These are phyloP conservation scores for Chaenocephalus aceratus DNA, from an alignment of 2,113 vertebrate genomes.

Conservation along the genomic window DNA sequence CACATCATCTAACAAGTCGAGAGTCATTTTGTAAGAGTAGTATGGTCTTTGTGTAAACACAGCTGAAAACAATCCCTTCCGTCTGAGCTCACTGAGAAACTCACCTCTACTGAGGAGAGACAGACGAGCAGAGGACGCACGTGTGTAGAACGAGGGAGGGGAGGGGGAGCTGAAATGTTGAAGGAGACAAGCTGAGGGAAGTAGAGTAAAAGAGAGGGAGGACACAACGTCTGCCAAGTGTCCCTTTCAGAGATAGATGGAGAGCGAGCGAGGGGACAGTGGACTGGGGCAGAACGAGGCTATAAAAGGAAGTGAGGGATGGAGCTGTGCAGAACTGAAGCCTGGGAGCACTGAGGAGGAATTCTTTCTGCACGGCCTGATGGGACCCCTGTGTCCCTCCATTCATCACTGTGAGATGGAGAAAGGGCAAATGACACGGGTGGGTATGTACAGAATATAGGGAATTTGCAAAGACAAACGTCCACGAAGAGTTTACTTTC, in stretches of 20 bases:
- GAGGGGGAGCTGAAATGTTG: conserved; percentile 5
- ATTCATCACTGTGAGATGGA: conserved; percentile 64
- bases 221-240: conserved; percentile 41
- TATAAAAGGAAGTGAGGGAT: conserved; percentile 80
- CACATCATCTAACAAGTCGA: conserved; percentile 2
- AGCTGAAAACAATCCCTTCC: conserved; percentile 71
- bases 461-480: conserved; percentile 48
- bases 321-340: conserved; percentile 29
- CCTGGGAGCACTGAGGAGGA: conserved; percentile 47
- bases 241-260: conserved; percentile 45
- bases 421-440: conserved; percentile 36
- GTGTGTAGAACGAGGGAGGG: conserved; percentile 15
- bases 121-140: conserved; percentile 44
- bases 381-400: conserved; percentile 58
- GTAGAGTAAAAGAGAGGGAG: conserved; percentile 22
- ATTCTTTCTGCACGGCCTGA: conserved; percentile 65
- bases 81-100: conserved; percentile 62
- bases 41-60: conserved; percentile 62
- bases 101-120: conserved; percentile 55
- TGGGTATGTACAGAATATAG: conserved; percentile 16
- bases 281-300: conserved; percentile 60
- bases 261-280: conserved; percentile 53
- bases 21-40: conserved; percentile 33
- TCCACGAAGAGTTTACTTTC: conserved; percentile 49
- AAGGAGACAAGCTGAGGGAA: conserved; percentile 36